These are phyloP conservation scores for Bruchidius siliquastri DNA, from an alignment of 2,888 invertebrate species.

Conservation along the genomic window DNA sequence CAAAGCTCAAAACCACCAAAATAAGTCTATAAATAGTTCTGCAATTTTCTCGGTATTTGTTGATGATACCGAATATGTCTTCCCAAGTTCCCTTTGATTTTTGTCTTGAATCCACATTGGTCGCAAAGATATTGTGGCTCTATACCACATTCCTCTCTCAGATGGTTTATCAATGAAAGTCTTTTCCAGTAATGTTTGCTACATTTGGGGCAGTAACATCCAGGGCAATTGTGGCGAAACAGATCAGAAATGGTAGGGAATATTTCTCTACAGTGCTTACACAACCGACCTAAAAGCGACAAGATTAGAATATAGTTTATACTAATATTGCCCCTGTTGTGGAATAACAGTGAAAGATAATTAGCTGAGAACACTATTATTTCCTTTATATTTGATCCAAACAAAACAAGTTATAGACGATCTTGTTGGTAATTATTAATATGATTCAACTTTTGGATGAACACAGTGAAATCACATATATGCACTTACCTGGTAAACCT, in stretches of 20 bases:
- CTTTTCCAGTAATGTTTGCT: slow-evolving; percentile 59
- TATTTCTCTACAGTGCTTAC: not conserved
- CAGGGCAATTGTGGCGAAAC: not conserved
- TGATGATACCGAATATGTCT: not conserved
- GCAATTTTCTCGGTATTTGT: too few species aligned
- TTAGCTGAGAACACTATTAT: too few species aligned
- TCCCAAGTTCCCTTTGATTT: slow-evolving; percentile 9
- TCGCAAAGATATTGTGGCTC: slow-evolving; percentile 20
- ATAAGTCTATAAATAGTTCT: too few species aligned
- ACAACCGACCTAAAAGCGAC: not conserved
- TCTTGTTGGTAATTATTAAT: too few species aligned
- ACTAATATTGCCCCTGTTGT: not conserved
- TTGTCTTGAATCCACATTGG: slow-evolving; percentile 9
- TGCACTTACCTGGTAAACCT: too few species aligned
- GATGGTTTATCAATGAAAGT: slow-evolving; percentile 66
- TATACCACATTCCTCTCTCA: slow-evolving; percentile 30
- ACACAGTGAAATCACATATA: too few species aligned
- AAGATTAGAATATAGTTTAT: not conserved
- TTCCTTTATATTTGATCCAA: too few species aligned
- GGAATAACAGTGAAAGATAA: not conserved
- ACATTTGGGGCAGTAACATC: slow-evolving; percentile 17
- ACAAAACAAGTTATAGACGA: too few species aligned
- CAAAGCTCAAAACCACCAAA: too few species aligned
- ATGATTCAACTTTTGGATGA: too few species aligned
- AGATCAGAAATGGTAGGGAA: not conserved